Evolutionary conservation across 2,113 vertebrate species (phyloP).

Genomic region (Chitala chitala): DNA sequence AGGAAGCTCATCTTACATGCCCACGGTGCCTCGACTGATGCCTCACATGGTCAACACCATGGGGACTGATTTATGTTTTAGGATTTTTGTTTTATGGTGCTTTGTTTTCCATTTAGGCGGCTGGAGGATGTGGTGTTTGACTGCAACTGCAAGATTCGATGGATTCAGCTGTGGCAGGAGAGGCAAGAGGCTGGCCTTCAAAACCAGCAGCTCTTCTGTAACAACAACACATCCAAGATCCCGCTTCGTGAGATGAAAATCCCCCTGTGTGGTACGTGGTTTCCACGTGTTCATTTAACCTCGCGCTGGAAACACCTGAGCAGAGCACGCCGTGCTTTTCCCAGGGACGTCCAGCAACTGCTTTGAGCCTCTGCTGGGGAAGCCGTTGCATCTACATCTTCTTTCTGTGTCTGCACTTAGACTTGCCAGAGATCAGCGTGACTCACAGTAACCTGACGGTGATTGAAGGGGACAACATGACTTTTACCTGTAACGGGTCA

Average conservation of each 20-base stretch:
- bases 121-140: slow-evolving; percentile 83
- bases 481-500: slow-evolving; percentile 83
- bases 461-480: slow-evolving; percentile 77
- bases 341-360: background rate
- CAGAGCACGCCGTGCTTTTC: too few relatives aligned
- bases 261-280: slow-evolving; percentile 78
- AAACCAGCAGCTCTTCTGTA: slow-evolving; percentile 76
- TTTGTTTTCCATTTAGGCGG: slow-evolving; percentile 56
- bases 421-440: slow-evolving; percentile 85
- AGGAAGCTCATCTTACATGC: too few relatives aligned
- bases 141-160: slow-evolving; percentile 90
- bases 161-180: slow-evolving; percentile 96
- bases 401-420: slow-evolving; percentile 46
- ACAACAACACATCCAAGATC: slow-evolving; percentile 57
- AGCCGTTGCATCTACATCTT: background rate
- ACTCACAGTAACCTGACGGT: slow-evolving; percentile 86
- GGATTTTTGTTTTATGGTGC: slow-evolving; percentile 20
- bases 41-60: too few relatives aligned
- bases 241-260: slow-evolving; percentile 83
- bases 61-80: slow-evolving; percentile 6
- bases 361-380: background rate
- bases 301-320: too few relatives aligned
- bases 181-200: slow-evolving; percentile 77
- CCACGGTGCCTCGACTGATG: too few relatives aligned
- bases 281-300: too few relatives aligned